Percentiles rank a stretch among this genome's conserved stretches.
phyloP scores from a whole-genome alignment of 2,113 vertebrate species.

The Hippopotamus amphibius region DNA sequence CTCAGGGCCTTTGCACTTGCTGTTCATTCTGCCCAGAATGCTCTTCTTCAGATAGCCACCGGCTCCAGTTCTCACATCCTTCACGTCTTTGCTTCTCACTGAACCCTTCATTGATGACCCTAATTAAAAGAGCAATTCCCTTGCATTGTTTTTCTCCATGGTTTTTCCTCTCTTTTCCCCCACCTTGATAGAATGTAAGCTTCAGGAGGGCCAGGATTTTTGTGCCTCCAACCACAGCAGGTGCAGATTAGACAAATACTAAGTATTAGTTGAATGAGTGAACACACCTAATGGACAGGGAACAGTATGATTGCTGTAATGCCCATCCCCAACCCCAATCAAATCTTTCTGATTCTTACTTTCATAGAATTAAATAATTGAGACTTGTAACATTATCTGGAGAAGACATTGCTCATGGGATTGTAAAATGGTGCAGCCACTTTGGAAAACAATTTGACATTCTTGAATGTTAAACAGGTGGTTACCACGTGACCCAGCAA shows the following conservation, averaged over 20 bases:
- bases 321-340: too few relatives aligned
- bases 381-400: neutral
- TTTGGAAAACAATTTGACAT: neutral
- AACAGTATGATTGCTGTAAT: too few relatives aligned
- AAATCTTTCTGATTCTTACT: neutral
- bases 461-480: neutral
- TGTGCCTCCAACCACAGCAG: neutral
- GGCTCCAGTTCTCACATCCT: neutral
- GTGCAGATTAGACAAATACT: neutral
- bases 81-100: neutral
- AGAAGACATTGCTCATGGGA: neutral
- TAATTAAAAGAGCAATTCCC: neutral
- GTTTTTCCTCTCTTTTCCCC: neutral
- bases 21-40: neutral
- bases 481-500: neutral
- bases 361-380: neutral
- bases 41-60: neutral
- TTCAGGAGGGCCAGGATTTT: neutral
- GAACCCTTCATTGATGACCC: neutral
- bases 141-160: neutral
- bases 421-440: neutral
- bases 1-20: neutral
- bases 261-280: neutral
- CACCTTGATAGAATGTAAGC: neutral
- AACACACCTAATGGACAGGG: neutral